Evolutionary conservation across 2,113 vertebrate genomes (phyloP), one percentile per base, ranked within the genome.

Genomic region (Tetrax tetrax): DNA sequence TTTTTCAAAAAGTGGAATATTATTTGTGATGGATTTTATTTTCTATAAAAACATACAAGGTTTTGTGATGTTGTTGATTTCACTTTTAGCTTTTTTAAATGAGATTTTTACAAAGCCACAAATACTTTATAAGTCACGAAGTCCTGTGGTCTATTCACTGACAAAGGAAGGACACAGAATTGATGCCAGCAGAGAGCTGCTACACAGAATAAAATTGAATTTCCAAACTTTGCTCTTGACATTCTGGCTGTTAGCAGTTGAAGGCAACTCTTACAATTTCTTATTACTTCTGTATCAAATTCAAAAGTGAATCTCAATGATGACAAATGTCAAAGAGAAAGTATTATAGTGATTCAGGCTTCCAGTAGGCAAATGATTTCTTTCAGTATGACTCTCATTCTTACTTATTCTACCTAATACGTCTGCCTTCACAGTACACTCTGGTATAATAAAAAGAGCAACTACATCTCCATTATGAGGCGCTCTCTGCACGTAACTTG

Each of bases 331-430:
- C 59, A 48, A 80, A 93, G 61, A 89, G 66, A 57, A 91, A 83
- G 56, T 79, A 35, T 86, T 93, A 93, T 12, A 50, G 13, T 65
- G 33, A 72, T 78, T 91, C 78, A 83, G 17, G 68, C 51, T 96
- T 90, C 81, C 70, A 90, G 35, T 21, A 71, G 88, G 87, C 31
- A 92, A 96, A 93, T 92, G 70, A 61, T 82, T 92, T 63, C 56
- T 93, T 97, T 95, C 57, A 47, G n/a, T 47, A 54, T 63, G 38
- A 50, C 86, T 90, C 89, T 41, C 63, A 60, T 82, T 94, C 84
- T 91, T 86, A 69, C 37, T 70, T 47, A 86, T 70, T 94, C 70
- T 69, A 11, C 68, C 66, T 86, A 57, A 92, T 90, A 85, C 38
- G 54, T 17, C 61, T 95, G 69, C 75, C 63, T 76, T 79, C 75